Evolutionary conservation across 2,888 invertebrate species (phyloP), one percentile per base, ranked within the genome.

Genomic region (Norana najaformis): DNA sequence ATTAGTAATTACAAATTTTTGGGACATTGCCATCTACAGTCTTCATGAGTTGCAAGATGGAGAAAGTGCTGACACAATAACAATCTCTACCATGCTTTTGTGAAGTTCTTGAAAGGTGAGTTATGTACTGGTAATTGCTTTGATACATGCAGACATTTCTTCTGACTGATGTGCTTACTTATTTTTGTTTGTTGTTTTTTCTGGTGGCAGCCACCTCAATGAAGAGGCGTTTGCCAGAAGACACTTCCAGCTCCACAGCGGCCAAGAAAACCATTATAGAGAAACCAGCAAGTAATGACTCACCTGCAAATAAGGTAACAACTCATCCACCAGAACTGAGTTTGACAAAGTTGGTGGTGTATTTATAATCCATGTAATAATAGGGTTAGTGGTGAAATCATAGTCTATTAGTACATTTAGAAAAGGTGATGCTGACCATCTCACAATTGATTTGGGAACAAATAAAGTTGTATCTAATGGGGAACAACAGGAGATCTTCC

Each of bases 211-310:
- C n/a, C 30, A 13, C 41, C 5, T 37, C 89, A 35, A 18, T 53
- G 23, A 47, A 69, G 35, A 30, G 89, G 35, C 53, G 36, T 69
- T 89, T 89, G 53, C 47, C 53, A 41, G 89, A 89, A 30, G 38
- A 69, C 53, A 36, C 53, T 34, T 53, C 53, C 36, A 89, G n/a
- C 35, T 39, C 89, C 53, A 18, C 41, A 37, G 53, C 37, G 47
- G 53, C 85, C 37, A 85, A 85, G 85, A 85, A 85, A 37, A 6
- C 85, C 18, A 23, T 30, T 36, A 20, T 85, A 36, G 36, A 85
- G 69, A 69, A 69, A 13, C 69, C 69, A 69, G 69, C n/a, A 69
- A 69, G 69, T 69, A 69, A 69, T 69, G 30, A 69, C 69, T 69
- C 69, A 69, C 69, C 69, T n/a, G 30, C 69, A n/a, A 1, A 69